Percentiles rank a stretch among this genome's conserved stretches.
phyloP scores from a whole-genome alignment of 2,113 vertebrate species.

The Pelmatolapia mariae region DNA sequence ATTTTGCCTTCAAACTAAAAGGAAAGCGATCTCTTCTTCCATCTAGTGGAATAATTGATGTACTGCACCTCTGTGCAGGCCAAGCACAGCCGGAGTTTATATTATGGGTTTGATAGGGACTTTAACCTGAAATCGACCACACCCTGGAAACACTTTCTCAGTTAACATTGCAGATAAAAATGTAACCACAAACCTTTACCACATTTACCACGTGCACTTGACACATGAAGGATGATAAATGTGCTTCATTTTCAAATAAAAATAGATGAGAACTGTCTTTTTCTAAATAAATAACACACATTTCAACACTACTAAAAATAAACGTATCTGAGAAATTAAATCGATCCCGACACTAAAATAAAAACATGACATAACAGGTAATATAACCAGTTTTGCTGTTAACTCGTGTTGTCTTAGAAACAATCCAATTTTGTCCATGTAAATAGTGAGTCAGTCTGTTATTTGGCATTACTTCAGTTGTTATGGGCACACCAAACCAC shows the following conservation, averaged over 20 bases:
- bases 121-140: constrained; percentile 29
- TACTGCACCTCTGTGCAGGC: neutral
- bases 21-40: constrained; percentile 21
- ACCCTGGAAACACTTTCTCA: neutral
- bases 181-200: neutral
- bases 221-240: neutral
- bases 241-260: neutral
- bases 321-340: neutral
- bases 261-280: too few species aligned
- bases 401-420: neutral
- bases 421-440: neutral
- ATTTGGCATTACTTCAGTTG: neutral
- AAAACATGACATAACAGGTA: neutral
- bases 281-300: neutral
- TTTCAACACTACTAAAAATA: neutral
- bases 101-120: constrained; percentile 4
- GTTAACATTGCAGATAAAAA: neutral
- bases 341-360: neutral
- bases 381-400: neutral
- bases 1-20: neutral
- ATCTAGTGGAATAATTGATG: constrained; percentile 13
- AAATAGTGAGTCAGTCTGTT: neutral
- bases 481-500: neutral
- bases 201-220: neutral
- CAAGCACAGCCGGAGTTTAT: neutral